Conservation (phyloP, 2,888 invertebrate genomes). For the Troides aeacus region DNA sequence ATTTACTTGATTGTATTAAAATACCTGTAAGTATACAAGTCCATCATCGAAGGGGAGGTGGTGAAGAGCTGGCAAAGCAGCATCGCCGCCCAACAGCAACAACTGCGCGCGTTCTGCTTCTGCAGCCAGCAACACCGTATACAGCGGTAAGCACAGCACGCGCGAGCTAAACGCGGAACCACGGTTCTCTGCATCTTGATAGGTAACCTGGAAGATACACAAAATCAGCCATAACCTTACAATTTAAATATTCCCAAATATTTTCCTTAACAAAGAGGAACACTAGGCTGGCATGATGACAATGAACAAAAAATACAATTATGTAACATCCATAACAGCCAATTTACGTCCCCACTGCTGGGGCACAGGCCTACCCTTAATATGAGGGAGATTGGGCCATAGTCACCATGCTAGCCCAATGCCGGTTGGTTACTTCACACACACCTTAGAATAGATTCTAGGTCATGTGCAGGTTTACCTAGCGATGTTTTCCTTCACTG, state of each 20-base stretch:
- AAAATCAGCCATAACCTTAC: neutral
- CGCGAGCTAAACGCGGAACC: constrained; percentile 82
- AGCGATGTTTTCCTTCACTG: too few relatives aligned
- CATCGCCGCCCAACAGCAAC: constrained; percentile 83
- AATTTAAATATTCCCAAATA: neutral
- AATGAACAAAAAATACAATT: too few relatives aligned
- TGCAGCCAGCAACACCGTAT: constrained; percentile 88
- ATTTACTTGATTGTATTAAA: neutral
- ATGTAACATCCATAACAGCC: too few relatives aligned
- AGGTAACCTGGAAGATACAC: constrained; percentile 80
- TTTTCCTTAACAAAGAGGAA: neutral
- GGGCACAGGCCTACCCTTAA: too few relatives aligned
- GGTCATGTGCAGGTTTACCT: too few relatives aligned
- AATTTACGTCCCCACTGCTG: too few relatives aligned
- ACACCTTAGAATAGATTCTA: too few relatives aligned
- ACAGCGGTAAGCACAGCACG: constrained; percentile 91
- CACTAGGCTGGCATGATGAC: too few relatives aligned
- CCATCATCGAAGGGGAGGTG: constrained; percentile 76
- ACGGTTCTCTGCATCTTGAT: constrained; percentile 62
- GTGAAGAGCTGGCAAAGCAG: constrained; percentile 65
- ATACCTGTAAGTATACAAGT: constrained; percentile 48
- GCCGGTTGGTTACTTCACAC: too few relatives aligned
- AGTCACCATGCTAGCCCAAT: too few relatives aligned
- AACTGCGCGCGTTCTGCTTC: constrained; percentile 85
- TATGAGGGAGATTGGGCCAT: too few relatives aligned